Evolutionary conservation across 1,140 invertebrate species (phyloP).

Genomic region (Coboldia fuscipes): DNA sequence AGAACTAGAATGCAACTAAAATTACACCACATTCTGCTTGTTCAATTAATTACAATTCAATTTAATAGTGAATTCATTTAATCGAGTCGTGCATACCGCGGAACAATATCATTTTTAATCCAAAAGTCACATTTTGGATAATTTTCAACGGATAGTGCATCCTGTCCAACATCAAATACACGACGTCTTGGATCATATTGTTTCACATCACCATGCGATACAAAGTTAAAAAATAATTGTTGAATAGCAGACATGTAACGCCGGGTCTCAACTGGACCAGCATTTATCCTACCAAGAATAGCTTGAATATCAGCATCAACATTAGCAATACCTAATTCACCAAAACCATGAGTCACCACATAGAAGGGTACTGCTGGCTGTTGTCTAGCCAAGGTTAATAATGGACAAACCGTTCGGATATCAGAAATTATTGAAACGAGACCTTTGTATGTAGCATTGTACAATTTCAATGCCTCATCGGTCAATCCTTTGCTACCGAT

Average conservation of each 20-base stretch:
- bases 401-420: constrained; percentile 55
- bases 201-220: constrained; percentile 42
- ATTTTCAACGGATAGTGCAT: constrained; percentile 31
- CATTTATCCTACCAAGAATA: constrained; percentile 52
- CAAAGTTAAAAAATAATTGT: constrained; percentile 58
- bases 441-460: constrained; percentile 40
- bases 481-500: constrained; percentile 34
- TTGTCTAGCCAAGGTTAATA: constrained; percentile 35
- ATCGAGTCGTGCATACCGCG: constrained; percentile 32
- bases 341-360: constrained; percentile 37
- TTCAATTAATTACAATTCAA: too few relatives aligned
- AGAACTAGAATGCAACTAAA: too few relatives aligned
- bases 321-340: constrained; percentile 30
- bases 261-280: constrained; percentile 42
- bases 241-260: constrained; percentile 57
- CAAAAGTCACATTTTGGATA: constrained; percentile 53
- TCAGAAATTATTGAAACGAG: constrained; percentile 52
- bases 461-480: constrained; percentile 33
- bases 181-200: constrained; percentile 26
- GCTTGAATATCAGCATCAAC: constrained; percentile 47
- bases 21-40: too few relatives aligned
- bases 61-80: constrained; percentile 10
- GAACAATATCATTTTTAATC: constrained; percentile 48
- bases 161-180: constrained; percentile 43
- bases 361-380: constrained; percentile 43